Conservation (phyloP, 2,888 invertebrate species). For the Orgyia antiqua region DNA sequence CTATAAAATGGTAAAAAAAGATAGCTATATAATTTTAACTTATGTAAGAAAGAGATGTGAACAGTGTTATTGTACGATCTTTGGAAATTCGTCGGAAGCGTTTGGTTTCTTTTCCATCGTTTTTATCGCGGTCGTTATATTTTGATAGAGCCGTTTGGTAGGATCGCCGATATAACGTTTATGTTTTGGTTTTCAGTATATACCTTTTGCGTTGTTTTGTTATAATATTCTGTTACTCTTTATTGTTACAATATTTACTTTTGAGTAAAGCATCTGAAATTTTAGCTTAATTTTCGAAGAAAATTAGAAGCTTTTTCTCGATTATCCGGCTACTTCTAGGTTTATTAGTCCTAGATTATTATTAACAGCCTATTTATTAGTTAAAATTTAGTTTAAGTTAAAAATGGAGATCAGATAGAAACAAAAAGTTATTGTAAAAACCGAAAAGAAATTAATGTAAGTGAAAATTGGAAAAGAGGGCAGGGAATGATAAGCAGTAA, state of each 20-base stretch:
- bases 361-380: too few relatives aligned
- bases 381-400: too few relatives aligned
- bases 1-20: conserved; percentile 68
- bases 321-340: too few relatives aligned
- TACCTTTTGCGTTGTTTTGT: conserved; percentile 41
- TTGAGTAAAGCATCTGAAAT: too few relatives aligned
- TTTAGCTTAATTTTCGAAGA: too few relatives aligned
- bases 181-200: conserved; percentile 65
- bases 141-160: conserved; percentile 73
- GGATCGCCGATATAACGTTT: conserved; percentile 74
- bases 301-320: too few relatives aligned
- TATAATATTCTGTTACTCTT: conserved; percentile 32
- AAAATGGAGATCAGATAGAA: too few relatives aligned
- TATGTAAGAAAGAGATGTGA: conserved; percentile 50
- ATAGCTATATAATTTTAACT: conserved; percentile 40
- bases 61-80: conserved; percentile 63
- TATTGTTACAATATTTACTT: conserved; percentile 27
- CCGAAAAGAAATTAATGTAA: too few relatives aligned
- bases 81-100: conserved; percentile 69
- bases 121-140: conserved; percentile 76
- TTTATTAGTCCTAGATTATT: too few relatives aligned
- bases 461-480: too few relatives aligned
- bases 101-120: conserved; percentile 75
- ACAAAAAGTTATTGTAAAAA: too few relatives aligned
- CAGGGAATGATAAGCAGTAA: too few relatives aligned